phyloP scores from a whole-genome alignment of 2,113 vertebrate species.

The Anguilla japonica region DNA sequence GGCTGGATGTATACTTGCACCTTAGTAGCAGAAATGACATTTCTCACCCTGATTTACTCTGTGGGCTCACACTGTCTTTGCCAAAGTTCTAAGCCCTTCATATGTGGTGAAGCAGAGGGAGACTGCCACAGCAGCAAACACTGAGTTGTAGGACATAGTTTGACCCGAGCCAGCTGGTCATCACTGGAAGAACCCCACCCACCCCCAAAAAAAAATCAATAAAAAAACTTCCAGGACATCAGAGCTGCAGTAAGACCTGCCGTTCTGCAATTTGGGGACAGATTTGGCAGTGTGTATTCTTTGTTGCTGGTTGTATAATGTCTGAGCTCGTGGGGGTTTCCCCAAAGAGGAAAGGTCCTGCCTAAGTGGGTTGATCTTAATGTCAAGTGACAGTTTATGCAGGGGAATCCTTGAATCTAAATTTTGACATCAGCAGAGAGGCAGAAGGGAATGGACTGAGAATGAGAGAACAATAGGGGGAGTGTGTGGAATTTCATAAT shows the following conservation, averaged over 20 bases:
- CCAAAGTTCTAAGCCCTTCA: constrained; percentile 59
- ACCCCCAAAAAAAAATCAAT: background rate
- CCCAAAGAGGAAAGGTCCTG: background rate
- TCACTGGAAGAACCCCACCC: background rate
- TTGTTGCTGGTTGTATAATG: background rate
- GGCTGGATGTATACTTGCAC: constrained; percentile 1
- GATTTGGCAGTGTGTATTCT: background rate
- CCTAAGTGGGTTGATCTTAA: background rate
- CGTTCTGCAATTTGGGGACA: background rate
- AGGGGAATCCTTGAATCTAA: background rate
- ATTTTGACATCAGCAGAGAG: background rate
- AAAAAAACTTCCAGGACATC: background rate
- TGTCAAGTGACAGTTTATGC: background rate
- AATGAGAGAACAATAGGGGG: background rate
- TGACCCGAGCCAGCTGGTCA: background rate
- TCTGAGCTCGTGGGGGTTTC: background rate
- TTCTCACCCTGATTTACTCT: background rate
- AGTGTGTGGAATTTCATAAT: background rate
- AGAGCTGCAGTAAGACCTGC: background rate
- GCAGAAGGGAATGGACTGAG: background rate
- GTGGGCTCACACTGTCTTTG: constrained; percentile 30
- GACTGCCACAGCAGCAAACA: constrained; percentile 43
- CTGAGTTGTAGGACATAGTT: constrained; percentile 29
- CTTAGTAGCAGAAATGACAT: too few species aligned
- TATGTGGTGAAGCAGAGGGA: constrained; percentile 52